A percentile compares a stretch with the other conserved stretches of the same genome.
Conservation (phyloP, 2,888 invertebrate genomes). For the Acrocera orbiculus region DNA sequence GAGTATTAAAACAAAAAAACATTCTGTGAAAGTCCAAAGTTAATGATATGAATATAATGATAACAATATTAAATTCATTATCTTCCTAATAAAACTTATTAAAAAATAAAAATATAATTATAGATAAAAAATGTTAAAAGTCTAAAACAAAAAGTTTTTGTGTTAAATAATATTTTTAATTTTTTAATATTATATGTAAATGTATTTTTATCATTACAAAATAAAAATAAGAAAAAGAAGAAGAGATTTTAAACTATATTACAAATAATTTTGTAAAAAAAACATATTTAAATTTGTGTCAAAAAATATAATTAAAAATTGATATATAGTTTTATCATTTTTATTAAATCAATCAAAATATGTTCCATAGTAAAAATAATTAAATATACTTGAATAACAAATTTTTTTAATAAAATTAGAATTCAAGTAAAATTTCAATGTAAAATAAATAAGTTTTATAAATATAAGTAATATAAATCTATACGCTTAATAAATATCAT, state of each 20-base stretch:
- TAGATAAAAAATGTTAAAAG: not conserved
- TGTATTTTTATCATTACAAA: not conserved
- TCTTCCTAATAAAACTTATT: too few species aligned
- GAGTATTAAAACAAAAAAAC: not conserved
- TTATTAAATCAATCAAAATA: too few species aligned
- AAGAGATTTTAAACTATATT: not conserved
- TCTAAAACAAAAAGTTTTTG: not conserved
- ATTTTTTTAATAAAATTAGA: not conserved
- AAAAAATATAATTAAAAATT: not conserved
- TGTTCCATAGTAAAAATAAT: not conserved
- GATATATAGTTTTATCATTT: not conserved
- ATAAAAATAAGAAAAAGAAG: not conserved
- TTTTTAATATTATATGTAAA: not conserved
- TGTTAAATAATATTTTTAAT: too few species aligned
- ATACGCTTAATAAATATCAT: conserved; percentile 12
- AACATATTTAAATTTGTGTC: not conserved
- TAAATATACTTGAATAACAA: not conserved
- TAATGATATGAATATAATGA: too few species aligned
- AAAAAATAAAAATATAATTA: not conserved
- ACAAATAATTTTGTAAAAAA: too few species aligned
- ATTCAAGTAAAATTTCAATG: conserved; percentile 1
- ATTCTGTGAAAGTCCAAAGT: too few species aligned
- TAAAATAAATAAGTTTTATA: not conserved
- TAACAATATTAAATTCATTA: too few species aligned
- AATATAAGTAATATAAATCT: conserved; percentile 7